A percentile compares a stretch with the other conserved stretches of the same genome.
Evolutionary conservation across 1,140 invertebrate genomes (phyloP).

Genomic region (Myzus persicae): DNA sequence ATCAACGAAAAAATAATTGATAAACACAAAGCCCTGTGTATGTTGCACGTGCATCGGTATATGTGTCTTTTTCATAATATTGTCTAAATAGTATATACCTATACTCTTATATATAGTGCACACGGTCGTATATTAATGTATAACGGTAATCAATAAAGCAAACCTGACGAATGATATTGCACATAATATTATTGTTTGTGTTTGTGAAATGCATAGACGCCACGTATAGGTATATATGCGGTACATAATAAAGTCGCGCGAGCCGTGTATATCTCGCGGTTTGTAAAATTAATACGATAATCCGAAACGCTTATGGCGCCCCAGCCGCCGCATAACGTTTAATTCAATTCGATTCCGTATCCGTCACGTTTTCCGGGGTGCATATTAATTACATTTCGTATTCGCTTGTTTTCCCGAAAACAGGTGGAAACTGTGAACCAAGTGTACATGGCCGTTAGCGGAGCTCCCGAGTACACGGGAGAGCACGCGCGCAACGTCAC

Average conservation of each 20-base stretch:
- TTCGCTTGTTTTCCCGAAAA: not conserved
- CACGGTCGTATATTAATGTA: not conserved
- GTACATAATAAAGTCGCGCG: not conserved
- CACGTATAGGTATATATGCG: not conserved
- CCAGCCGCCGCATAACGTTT: not conserved
- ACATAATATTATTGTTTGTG: not conserved
- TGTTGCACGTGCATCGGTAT: too few species aligned
- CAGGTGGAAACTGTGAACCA: slow-evolving; percentile 88
- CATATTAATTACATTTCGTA: not conserved
- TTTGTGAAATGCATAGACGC: not conserved
- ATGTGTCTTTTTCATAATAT: too few species aligned
- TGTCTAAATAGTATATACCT: too few species aligned
- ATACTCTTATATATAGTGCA: too few species aligned
- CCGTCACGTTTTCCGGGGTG: not conserved
- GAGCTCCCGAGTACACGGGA: slow-evolving; percentile 80
- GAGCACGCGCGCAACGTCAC: slow-evolving; percentile 83
- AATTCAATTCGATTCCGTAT: not conserved
- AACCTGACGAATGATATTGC: not conserved
- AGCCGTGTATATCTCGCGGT: not conserved
- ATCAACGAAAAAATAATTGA: too few species aligned
- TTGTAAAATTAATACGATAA: slow-evolving; percentile 10
- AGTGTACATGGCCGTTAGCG: slow-evolving; percentile 87
- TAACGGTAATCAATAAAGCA: not conserved
- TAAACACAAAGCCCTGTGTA: too few species aligned
- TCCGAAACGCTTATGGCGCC: not conserved